These are phyloP conservation scores for Pseudococcus jackbeardsleyi DNA, from an alignment of 2,888 invertebrate genomes.

Conservation along the genomic window DNA sequence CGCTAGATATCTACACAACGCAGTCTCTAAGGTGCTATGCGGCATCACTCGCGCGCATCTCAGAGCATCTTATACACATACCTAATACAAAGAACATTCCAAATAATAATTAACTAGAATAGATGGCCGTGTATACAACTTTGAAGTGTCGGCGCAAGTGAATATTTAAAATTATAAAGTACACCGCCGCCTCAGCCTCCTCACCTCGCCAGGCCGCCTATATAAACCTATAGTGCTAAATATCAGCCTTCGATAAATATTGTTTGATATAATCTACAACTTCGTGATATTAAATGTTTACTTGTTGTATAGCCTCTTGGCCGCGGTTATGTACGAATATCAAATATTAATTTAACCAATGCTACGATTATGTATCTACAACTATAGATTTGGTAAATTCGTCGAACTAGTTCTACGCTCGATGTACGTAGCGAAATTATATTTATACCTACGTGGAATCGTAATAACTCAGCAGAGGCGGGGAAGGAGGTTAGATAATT, in stretches of 20 bases:
- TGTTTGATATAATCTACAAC: slow-evolving; percentile 48
- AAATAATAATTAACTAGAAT: slow-evolving; percentile 54
- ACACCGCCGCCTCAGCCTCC: neutral
- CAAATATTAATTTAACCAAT: slow-evolving; percentile 35
- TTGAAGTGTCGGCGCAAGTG: slow-evolving; percentile 53
- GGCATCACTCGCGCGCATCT: neutral
- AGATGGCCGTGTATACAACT: slow-evolving; percentile 15
- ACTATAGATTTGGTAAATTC: neutral
- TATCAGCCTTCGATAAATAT: slow-evolving; percentile 54
- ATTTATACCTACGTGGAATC: neutral
- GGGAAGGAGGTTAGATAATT: neutral
- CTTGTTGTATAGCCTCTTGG: slow-evolving; percentile 15
- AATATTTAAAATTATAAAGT: slow-evolving; percentile 55
- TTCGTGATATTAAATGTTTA: slow-evolving; percentile 50
- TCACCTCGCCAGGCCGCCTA: neutral
- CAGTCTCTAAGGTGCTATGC: neutral
- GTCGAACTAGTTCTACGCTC: neutral
- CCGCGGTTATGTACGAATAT: neutral
- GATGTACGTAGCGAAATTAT: neutral
- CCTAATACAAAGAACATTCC: slow-evolving; percentile 50
- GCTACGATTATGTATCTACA: neutral
- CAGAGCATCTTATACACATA: neutral
- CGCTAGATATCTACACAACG: neutral
- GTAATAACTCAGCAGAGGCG: neutral
- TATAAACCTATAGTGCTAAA: slow-evolving; percentile 34